Conservation (phyloP, 2,888 invertebrate genomes). For the Blastobasis lacticolella region DNA sequence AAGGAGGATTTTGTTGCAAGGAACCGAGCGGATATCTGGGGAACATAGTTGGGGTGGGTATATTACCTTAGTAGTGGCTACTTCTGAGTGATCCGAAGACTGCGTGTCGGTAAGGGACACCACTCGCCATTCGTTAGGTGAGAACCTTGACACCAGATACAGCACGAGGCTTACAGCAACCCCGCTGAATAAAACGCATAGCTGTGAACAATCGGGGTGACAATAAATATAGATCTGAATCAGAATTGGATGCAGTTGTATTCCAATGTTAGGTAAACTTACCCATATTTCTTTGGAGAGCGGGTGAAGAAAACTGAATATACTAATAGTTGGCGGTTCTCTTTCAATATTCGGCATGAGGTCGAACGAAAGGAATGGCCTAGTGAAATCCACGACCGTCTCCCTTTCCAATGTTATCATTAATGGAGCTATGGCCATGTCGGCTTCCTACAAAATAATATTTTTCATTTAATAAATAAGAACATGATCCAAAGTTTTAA, state of each 20-base stretch:
- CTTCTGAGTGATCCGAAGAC: constrained; percentile 37
- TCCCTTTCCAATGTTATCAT: constrained; percentile 96
- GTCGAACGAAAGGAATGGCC: constrained; percentile 97
- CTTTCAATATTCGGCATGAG: constrained; percentile 95
- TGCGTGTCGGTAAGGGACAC: constrained; percentile 54
- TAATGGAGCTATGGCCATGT: constrained; percentile 95
- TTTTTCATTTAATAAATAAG: too few species aligned
- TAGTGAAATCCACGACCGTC: constrained; percentile 96
- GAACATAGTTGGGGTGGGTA: too few species aligned
- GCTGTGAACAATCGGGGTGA: constrained; percentile 37
- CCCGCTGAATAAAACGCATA: constrained; percentile 87
- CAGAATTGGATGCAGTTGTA: too few species aligned
- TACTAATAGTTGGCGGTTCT: constrained; percentile 82
- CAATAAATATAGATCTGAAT: background rate
- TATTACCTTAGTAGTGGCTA: constrained; percentile 38
- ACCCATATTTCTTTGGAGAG: constrained; percentile 98
- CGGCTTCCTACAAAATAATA: constrained; percentile 84
- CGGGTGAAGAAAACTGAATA: constrained; percentile 97
- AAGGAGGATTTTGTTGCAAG: constrained; percentile 2
- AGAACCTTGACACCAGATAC: constrained; percentile 95
- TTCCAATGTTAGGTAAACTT: constrained; percentile 39
- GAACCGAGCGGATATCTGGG: background rate
- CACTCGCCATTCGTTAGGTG: constrained; percentile 96
- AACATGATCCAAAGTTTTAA: too few species aligned
- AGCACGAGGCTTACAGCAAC: constrained; percentile 95